Evolutionary conservation across 2,888 invertebrate genomes (phyloP).

Genomic region (Oligia strigilis): DNA sequence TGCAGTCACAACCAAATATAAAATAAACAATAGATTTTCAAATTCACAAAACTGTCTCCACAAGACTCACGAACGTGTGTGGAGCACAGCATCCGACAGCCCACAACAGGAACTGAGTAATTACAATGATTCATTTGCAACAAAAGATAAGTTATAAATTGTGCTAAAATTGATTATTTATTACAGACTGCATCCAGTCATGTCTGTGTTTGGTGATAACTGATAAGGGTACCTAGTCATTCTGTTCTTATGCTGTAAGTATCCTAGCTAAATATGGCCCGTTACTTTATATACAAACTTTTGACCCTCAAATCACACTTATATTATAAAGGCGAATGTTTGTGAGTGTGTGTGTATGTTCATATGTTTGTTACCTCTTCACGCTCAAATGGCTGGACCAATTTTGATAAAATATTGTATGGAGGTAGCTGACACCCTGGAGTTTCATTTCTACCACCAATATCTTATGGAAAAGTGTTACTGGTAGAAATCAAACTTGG

Average conservation of each 20-base stretch:
- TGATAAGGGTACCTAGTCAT: slow-evolving; percentile 13
- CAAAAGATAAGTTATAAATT: slow-evolving; percentile 52
- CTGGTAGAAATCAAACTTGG: no score
- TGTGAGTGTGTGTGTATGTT: no score
- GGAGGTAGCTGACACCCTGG: no score
- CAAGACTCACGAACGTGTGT: slow-evolving; percentile 22
- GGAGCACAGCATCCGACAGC: slow-evolving; percentile 42
- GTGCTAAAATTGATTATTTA: slow-evolving; percentile 54
- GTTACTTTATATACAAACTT: no score
- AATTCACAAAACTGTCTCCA: not conserved
- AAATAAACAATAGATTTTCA: not conserved
- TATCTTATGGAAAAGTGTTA: no score
- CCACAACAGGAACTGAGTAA: slow-evolving; percentile 67
- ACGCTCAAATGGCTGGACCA: no score
- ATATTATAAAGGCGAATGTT: no score
- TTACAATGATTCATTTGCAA: slow-evolving; percentile 65
- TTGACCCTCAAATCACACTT: no score
- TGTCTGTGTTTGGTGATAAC: slow-evolving; percentile 23
- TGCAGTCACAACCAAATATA: not conserved
- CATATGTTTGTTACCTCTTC: no score
- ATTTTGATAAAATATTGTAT: no score
- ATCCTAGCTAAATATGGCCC: no score
- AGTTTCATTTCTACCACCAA: no score
- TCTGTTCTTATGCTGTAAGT: not conserved
- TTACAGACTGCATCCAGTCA: slow-evolving; percentile 27